Conservation (phyloP, 2,888 invertebrate genomes). For the Camptogramma bilineatum region DNA sequence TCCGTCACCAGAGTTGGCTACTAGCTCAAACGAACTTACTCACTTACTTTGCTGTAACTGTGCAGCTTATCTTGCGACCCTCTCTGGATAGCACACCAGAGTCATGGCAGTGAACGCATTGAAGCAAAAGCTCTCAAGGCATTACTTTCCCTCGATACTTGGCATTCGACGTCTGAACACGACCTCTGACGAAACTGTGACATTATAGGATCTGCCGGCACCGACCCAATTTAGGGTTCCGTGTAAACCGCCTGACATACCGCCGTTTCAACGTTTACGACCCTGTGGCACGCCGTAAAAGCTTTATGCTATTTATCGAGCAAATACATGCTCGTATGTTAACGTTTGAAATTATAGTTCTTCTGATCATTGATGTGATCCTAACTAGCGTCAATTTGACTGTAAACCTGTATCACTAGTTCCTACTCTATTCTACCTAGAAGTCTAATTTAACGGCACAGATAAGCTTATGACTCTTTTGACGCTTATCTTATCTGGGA, state of each 20-base stretch:
- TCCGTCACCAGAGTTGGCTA: too few species aligned
- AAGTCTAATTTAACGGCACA: too few species aligned
- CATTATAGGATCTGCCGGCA: slow-evolving; percentile 51
- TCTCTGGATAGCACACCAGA: too few species aligned
- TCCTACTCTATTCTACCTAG: too few species aligned
- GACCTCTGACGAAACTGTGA: slow-evolving; percentile 47
- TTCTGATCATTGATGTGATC: slow-evolving; percentile 24
- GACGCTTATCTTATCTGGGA: too few species aligned
- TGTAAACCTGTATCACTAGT: too few species aligned
- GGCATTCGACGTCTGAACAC: slow-evolving; percentile 46
- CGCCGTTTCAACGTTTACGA: slow-evolving; percentile 65
- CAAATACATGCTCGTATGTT: slow-evolving; percentile 46
- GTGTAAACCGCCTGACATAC: slow-evolving; percentile 56
- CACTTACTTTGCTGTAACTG: too few species aligned
- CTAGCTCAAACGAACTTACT: too few species aligned
- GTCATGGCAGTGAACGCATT: background rate
- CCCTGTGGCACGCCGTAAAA: slow-evolving; percentile 63
- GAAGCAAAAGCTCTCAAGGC: background rate
- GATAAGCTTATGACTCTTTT: too few species aligned
- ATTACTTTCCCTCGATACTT: slow-evolving; percentile 26
- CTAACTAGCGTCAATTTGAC: slow-evolving; percentile 4
- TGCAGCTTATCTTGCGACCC: too few species aligned
- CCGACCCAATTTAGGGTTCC: slow-evolving; percentile 67
- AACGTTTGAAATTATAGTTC: slow-evolving; percentile 17
- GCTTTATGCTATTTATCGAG: slow-evolving; percentile 63